Evolutionary conservation across 2,113 vertebrate species (phyloP).

Genomic region (Tor tambroides): DNA sequence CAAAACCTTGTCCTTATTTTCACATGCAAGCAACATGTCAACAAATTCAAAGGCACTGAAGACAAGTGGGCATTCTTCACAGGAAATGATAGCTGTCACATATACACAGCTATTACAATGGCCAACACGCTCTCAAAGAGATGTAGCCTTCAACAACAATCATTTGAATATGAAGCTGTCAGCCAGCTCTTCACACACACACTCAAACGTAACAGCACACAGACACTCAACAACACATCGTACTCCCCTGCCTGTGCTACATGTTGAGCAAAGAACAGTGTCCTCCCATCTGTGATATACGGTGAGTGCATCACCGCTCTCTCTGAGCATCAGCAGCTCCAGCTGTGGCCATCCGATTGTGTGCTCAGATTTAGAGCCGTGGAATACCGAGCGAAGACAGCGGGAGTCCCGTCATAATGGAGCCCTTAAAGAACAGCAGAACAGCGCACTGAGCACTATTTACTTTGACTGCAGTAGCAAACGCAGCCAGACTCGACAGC

Average conservation of each 20-base stretch:
- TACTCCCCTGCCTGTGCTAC: too few species aligned
- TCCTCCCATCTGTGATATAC: conserved; percentile 1
- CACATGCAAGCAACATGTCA: not conserved
- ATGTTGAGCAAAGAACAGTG: not conserved
- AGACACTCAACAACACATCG: too few species aligned
- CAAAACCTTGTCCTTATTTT: not conserved
- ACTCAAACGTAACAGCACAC: not conserved
- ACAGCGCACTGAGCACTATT: not conserved
- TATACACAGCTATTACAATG: not conserved
- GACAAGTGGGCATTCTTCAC: not conserved
- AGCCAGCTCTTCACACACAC: not conserved
- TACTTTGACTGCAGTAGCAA: not conserved
- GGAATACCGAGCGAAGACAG: not conserved
- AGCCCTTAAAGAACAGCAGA: conserved; percentile 14
- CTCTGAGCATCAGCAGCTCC: not conserved
- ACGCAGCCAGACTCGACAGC: not conserved
- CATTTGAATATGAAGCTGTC: not conserved
- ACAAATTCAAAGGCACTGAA: not conserved
- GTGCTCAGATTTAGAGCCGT: not conserved
- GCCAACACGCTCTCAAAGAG: not conserved
- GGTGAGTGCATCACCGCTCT: not conserved
- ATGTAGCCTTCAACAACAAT: not conserved
- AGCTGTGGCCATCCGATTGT: conserved; percentile 2
- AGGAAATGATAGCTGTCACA: not conserved
- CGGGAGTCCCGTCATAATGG: not conserved